Conservation (phyloP, 2,113 vertebrate species). For the Daboia siamensis region DNA sequence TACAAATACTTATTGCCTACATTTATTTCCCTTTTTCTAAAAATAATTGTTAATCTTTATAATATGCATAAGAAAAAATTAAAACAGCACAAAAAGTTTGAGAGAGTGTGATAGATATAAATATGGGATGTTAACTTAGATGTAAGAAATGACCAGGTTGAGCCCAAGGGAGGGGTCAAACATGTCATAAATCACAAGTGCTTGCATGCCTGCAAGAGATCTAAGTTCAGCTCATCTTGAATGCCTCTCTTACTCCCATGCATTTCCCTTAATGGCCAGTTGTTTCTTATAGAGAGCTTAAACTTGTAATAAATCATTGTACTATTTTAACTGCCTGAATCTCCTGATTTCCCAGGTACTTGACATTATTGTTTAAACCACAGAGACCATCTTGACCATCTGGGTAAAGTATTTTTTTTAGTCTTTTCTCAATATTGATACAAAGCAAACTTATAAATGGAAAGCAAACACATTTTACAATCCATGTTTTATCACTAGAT, state of each 20-base stretch:
- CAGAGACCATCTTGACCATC: neutral
- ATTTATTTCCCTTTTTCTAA: neutral
- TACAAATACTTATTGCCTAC: neutral
- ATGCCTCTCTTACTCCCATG: neutral
- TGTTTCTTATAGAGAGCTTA: neutral
- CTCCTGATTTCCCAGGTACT: neutral
- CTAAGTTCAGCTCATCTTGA: neutral
- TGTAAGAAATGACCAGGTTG: neutral
- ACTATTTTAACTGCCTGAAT: neutral
- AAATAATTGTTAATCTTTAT: neutral
- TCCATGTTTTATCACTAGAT: neutral
- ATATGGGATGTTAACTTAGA: neutral
- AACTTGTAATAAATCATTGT: neutral
- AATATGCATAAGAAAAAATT: neutral
- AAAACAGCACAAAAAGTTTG: neutral
- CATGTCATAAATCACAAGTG: neutral
- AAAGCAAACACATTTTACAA: neutral
- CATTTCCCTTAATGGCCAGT: neutral
- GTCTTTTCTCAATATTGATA: neutral
- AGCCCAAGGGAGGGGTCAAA: neutral
- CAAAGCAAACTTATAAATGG: neutral
- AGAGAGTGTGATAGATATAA: neutral
- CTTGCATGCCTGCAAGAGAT: rapidly evolving
- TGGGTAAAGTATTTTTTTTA: neutral
- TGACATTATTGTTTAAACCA: neutral